A percentile compares a stretch with the other conserved stretches of the same genome.
These are phyloP conservation scores for Phenacoccus solenopsis DNA, from an alignment of 1,140 invertebrate genomes.

Conservation along the genomic window DNA sequence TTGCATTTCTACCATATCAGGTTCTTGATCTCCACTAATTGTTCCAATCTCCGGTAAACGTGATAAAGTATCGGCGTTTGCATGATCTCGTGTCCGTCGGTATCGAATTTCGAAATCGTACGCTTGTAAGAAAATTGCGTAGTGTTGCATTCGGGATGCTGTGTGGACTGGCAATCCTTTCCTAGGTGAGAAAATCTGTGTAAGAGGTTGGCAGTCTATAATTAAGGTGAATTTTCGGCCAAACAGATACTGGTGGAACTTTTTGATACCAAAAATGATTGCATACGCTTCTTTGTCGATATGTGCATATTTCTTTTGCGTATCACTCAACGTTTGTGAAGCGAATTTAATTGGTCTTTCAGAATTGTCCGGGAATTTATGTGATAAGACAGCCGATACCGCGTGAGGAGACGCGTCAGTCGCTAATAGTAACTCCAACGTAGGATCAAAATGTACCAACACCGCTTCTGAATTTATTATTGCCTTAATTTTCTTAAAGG, in stretches of 20 bases:
- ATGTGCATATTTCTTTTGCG: conserved; percentile 32
- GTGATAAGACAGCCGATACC: too few relatives aligned
- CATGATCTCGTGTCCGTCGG: conserved; percentile 26
- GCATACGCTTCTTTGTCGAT: conserved; percentile 38
- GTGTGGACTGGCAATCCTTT: conserved; percentile 28
- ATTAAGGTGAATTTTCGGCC: conserved; percentile 34
- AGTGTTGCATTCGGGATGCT: too few relatives aligned
- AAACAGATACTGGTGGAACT: conserved; percentile 37
- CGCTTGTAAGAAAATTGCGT: too few relatives aligned
- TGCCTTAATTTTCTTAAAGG: conserved; percentile 35
- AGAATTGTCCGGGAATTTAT: too few relatives aligned
- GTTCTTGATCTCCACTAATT: too few relatives aligned
- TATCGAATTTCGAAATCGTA: conserved; percentile 25
- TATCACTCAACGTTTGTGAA: conserved; percentile 23
- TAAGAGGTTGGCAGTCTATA: conserved; percentile 39
- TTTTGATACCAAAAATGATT: conserved; percentile 36
- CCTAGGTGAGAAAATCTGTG: conserved; percentile 33
- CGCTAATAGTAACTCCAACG: conserved; percentile 26
- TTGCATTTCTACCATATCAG: neutral
- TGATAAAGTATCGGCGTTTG: conserved; percentile 31
- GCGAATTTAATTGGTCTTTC: too few relatives aligned
- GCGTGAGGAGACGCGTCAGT: too few relatives aligned
- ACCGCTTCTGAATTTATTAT: conserved; percentile 23
- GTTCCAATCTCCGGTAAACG: too few relatives aligned
- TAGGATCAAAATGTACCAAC: conserved; percentile 25